These are phyloP conservation scores for Apotomis turbidana DNA, from an alignment of 2,888 invertebrate genomes.

Conservation along the genomic window DNA sequence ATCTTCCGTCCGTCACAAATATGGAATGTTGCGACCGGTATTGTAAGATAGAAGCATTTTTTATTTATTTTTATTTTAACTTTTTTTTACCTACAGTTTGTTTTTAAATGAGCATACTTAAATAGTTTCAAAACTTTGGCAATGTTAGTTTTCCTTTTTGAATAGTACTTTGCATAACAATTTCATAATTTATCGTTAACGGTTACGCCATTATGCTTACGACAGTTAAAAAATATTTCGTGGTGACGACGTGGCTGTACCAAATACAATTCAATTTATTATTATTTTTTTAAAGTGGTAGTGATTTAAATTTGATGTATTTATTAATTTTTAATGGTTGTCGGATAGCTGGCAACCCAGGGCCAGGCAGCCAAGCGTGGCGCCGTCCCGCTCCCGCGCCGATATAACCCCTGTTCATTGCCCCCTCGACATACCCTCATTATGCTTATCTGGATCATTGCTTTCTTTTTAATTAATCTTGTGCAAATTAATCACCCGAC, in stretches of 20 bases:
- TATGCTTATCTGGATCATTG: constrained; percentile 47
- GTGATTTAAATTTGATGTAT: neutral
- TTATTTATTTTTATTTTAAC: constrained; percentile 40
- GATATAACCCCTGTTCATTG: constrained; percentile 59
- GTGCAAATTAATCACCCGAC: neutral
- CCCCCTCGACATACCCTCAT: constrained; percentile 62
- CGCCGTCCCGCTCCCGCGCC: constrained; percentile 60
- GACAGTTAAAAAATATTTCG: constrained; percentile 6
- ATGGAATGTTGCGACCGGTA: constrained; percentile 73
- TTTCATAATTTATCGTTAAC: constrained; percentile 3
- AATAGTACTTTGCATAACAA: neutral
- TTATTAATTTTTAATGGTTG: neutral
- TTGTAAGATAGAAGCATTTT: constrained; percentile 74
- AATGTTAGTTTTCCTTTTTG: constrained; percentile 2
- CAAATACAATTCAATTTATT: neutral
- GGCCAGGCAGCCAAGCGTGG: constrained; percentile 74
- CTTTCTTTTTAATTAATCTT: constrained; percentile 13
- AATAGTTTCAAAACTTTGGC: neutral
- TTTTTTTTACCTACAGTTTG: neutral
- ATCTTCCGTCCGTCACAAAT: constrained; percentile 62
- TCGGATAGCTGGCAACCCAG: constrained; percentile 55
- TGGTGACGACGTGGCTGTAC: neutral
- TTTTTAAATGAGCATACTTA: neutral
- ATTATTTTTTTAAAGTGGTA: neutral
- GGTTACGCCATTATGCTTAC: neutral